Percentiles rank a stretch among this genome's conserved stretches.
These are phyloP conservation scores for Phataginus tricuspis DNA, from an alignment of 2,797 vertebrate species.

Conservation along the genomic window DNA sequence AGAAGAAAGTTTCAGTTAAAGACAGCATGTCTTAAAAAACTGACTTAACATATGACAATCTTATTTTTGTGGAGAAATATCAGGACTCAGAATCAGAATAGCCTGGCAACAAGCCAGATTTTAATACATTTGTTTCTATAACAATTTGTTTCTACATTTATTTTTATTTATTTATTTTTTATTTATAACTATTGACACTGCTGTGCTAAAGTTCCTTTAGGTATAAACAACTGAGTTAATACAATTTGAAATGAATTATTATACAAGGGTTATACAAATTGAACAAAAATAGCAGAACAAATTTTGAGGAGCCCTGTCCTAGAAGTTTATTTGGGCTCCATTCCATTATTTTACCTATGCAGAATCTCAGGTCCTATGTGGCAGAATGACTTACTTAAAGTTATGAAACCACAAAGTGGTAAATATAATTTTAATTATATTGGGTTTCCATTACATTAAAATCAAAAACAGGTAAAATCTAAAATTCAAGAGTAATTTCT, in stretches of 20 bases:
- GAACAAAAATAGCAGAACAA: not conserved
- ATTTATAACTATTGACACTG: not conserved
- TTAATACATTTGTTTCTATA: not conserved
- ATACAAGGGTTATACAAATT: not conserved
- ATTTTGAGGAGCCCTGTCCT: not conserved
- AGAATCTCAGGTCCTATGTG: not conserved
- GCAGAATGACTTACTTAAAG: not conserved
- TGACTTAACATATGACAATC: not conserved
- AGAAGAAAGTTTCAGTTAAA: not conserved
- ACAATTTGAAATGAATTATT: not conserved
- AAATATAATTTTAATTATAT: not conserved
- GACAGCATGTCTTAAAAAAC: not conserved
- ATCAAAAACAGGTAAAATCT: not conserved
- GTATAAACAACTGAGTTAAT: not conserved
- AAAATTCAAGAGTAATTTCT: not conserved
- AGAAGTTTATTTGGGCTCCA: not conserved
- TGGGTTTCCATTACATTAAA: not conserved
- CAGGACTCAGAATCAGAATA: not conserved
- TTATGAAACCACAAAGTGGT: not conserved
- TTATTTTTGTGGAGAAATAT: not conserved
- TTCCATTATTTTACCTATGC: not conserved
- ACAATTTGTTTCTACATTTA: not conserved
- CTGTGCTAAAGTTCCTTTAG: not conserved
- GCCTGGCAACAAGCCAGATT: not conserved
- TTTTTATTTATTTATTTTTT: not conserved